These are phyloP conservation scores for Lethocerus indicus DNA, from an alignment of 1,140 invertebrate genomes.

Conservation along the genomic window DNA sequence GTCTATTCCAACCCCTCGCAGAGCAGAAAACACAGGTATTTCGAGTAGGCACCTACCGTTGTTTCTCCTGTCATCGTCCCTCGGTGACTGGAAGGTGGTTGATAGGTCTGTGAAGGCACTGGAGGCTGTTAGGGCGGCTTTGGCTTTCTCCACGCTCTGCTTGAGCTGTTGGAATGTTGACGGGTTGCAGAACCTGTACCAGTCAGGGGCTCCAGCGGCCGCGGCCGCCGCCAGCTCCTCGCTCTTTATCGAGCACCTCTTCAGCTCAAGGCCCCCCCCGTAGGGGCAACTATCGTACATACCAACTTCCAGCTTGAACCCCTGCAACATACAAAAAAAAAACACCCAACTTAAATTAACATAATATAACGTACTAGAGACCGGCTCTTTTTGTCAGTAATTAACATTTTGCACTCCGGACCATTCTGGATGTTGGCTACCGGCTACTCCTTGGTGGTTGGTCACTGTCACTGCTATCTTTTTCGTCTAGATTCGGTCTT, in stretches of 20 bases:
- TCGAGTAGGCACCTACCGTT: too few species aligned
- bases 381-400: too few species aligned
- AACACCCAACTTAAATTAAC: too few species aligned
- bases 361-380: too few species aligned
- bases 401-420: too few species aligned
- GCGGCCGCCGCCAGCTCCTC: conserved; percentile 33
- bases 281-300: conserved; percentile 85
- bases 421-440: too few species aligned
- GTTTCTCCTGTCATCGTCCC: conserved; percentile 10
- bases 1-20: too few species aligned
- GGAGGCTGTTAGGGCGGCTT: conserved; percentile 44
- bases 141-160: conserved; percentile 75
- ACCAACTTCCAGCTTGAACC: conserved; percentile 24
- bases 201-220: conserved; percentile 39
- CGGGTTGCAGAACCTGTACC: conserved; percentile 51
- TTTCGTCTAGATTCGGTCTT: too few species aligned
- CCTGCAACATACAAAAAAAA: too few species aligned
- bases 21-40: too few species aligned
- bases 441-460: too few species aligned
- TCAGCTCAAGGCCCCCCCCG: conserved; percentile 68
- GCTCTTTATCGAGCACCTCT: conserved; percentile 37
- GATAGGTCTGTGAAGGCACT: conserved; percentile 25
- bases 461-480: too few species aligned
- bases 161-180: conserved; percentile 75
- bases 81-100: conserved; percentile 13